Percentiles rank a stretch among this genome's conserved stretches.
These are phyloP conservation scores for Melanostoma scalare DNA, from an alignment of 2,888 invertebrate genomes.

Conservation along the genomic window DNA sequence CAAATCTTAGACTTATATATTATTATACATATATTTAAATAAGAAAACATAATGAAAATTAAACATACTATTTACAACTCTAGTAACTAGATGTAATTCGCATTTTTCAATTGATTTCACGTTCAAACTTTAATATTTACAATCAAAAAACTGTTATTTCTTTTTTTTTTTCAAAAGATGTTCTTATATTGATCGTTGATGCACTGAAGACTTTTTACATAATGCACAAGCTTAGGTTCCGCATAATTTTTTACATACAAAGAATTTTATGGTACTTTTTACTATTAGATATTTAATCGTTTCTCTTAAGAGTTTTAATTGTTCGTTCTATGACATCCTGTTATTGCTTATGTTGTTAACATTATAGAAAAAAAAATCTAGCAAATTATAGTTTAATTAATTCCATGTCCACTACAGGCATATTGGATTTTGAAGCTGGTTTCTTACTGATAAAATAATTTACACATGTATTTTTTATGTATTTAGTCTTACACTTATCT, in stretches of 20 bases:
- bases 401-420: not conserved
- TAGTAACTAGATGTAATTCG: slow-evolving; percentile 20
- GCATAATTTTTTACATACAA: not conserved
- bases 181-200: slow-evolving; percentile 44
- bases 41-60: slow-evolving; percentile 37
- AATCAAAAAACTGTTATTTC: slow-evolving; percentile 6
- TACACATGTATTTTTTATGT: too few relatives aligned
- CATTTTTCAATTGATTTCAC: slow-evolving; percentile 25
- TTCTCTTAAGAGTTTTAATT: slow-evolving; percentile 13
- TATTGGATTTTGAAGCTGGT: too few relatives aligned
- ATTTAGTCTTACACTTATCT: too few relatives aligned
- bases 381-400: not conserved
- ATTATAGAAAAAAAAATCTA: not conserved
- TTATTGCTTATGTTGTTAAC: not conserved
- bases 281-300: slow-evolving; percentile 6
- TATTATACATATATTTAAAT: slow-evolving; percentile 30
- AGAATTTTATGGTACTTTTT: not conserved
- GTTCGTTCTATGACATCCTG: slow-evolving; percentile 3
- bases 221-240: slow-evolving; percentile 56
- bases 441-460: too few relatives aligned
- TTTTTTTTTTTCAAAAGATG: slow-evolving; percentile 15
- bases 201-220: slow-evolving; percentile 56
- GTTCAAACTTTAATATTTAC: slow-evolving; percentile 33
- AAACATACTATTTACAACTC: slow-evolving; percentile 59
- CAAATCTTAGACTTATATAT: slow-evolving; percentile 59